These are phyloP conservation scores for Micoletzkya japonica DNA, from an alignment of 2,888 invertebrate species.

Conservation along the genomic window DNA sequence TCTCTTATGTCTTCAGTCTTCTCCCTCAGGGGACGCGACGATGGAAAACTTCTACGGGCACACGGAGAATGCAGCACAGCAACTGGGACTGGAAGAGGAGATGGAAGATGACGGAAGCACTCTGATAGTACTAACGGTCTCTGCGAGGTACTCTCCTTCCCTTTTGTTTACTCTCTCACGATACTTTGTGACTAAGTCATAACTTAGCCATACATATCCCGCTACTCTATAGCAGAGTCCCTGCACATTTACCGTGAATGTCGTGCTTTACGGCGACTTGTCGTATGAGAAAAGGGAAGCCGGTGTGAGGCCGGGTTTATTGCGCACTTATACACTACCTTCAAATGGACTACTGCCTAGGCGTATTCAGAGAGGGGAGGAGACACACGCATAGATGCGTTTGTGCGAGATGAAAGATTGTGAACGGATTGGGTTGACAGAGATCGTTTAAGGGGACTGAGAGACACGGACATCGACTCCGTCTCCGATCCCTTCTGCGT, in stretches of 20 bases:
- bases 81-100: slow-evolving; percentile 19
- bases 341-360: slow-evolving; percentile 5
- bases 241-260: no score
- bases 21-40: no score
- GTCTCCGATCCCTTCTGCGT: slow-evolving; percentile 52
- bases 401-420: no score
- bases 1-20: no score
- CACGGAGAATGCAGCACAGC: neutral
- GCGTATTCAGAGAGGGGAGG: neutral
- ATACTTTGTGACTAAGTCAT: no score
- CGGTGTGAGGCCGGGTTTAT: neutral
- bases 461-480: slow-evolving; percentile 48
- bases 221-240: neutral
- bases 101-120: slow-evolving; percentile 12
- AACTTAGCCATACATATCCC: no score
- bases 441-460: slow-evolving; percentile 41
- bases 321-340: neutral
- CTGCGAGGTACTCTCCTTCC: slow-evolving; percentile 15
- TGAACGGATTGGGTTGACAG: no score
- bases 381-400: no score
- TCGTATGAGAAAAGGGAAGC: slow-evolving; percentile 1
- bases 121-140: slow-evolving; percentile 18
- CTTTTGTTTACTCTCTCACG: no score
- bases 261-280: no score
- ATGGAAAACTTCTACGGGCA: neutral